Evolutionary conservation across 2,113 vertebrate species (phyloP), one percentile per base, ranked within the genome.

Genomic region (Cricetomys ansorgei): DNA sequence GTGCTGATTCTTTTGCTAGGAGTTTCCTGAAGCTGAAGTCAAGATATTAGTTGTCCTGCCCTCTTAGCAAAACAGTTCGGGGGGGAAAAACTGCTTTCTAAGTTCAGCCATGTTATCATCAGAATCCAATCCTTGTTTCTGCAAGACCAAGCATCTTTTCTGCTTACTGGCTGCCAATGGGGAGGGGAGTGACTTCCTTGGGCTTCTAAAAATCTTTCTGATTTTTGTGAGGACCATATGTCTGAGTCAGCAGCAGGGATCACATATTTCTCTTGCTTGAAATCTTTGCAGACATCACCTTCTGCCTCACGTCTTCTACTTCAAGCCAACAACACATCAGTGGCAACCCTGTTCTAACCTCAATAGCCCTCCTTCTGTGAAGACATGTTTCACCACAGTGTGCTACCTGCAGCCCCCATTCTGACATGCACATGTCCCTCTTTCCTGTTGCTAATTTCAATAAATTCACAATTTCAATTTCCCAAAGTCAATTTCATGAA

Each of bases 101-200:
- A 50, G 23, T 10, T 72, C 4, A 79, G 34, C 70, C 43, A 55
- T n/a, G 25, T 31, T 83, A 4, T 53, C 17, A 37, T 31, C 13
- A 90, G 23, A 96, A n/a, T 75, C 40, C 37, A 23, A 19, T 50
- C n/a, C 37, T 40, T 67, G 40, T 8, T 76, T 11, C 17, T 45
- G 5, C 2, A 72, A 12, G 31, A 65, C 0, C 5, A 1, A 72
- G 16, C 2, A 70, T 13, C 89, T 37, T 40, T 80, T 55, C 48
- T 64, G 31, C 11, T n/a, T 27, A 15, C 31, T 87, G 27, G 7
- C 1, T 48, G 1, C 73, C 15, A 12, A 8, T 4, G 2, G 31
- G 67, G 5, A 17, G 17, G 2, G 16, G 9, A 1, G 0, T 21
- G 25, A 25, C 62, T 9, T 11, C 0, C 8, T 69, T 25, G 40